Base-by-base conservation (phyloP, 2,113 vertebrate species). In the Xiphias gladius region DNA sequence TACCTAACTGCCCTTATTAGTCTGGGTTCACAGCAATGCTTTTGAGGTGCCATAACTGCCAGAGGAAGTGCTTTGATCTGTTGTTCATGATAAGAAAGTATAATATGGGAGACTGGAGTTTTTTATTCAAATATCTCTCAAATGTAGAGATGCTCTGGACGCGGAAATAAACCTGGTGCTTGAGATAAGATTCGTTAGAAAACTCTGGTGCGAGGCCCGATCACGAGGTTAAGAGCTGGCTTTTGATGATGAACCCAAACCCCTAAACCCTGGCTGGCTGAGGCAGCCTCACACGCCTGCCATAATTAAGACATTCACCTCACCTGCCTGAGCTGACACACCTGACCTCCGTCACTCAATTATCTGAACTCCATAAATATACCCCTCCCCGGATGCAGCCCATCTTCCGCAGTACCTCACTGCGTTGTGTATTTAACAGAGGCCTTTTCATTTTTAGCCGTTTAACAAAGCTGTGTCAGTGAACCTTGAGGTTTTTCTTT, bases 271-370 rank as follows among this genome's bases (percentile, higher is more conserved):
- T 35, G n/a, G 35, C 35, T 4, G 35, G 35, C 35, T 35, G 35
- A 35, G 35, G 35, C 7, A 35, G 35, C 35, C 35, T 35, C 7
- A 35, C 35, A 35, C 3, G 7, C 37, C 7, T 39, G 37, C 37
- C 37, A 39, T 39, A 10, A 2, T 43, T 14, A 12, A 43, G 2
- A 2, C 16, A 20, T 5, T 64, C 37, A 5, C 13, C 20, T 46
- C 74, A 67, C 63, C 50, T 76, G 73, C 37, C 7, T 55, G 48
- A 54, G 48, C 24, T 22, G 35, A 43, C 41, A 57, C 63, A 48
- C 54, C 28, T 78, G 55, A 52, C 41, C 10, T 16, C 54, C 41
- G 52, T 62, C 43, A 50, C 28, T 43, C 37, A 0, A 61, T 69
- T 50, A 68, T 20, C 41, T 61, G 2, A 54, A 64, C 19, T 58